Conservation (phyloP, 2,888 invertebrate genomes). For the Drosophila nigricruria region DNA sequence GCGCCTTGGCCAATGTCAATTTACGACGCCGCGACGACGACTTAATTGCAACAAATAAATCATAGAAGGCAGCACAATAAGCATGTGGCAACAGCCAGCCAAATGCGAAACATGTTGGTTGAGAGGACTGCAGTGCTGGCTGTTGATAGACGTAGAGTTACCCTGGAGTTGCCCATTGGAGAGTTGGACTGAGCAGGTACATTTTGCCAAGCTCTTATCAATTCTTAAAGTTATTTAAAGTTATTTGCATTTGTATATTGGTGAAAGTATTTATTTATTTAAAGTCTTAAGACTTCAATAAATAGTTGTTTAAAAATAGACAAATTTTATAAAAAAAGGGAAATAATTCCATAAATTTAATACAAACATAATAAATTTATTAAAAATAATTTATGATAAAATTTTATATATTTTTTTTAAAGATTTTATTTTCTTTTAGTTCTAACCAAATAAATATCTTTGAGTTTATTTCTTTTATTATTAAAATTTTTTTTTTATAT, state of each 20-base stretch:
- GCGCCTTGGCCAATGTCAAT: constrained; percentile 38
- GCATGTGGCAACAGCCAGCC: constrained; percentile 16
- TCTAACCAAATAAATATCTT: not conserved
- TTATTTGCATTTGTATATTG: too few species aligned
- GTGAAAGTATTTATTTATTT: too few species aligned
- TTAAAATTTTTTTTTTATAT: not conserved
- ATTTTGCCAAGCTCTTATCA: too few species aligned
- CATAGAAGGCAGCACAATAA: constrained; percentile 42
- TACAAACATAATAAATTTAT: not conserved
- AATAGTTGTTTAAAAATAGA: too few species aligned
- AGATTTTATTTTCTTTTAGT: not conserved
- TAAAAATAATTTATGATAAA: too few species aligned
- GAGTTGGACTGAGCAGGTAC: too few species aligned
- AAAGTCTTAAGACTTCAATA: too few species aligned
- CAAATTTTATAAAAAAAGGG: not conserved
- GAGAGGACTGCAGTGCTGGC: not conserved
- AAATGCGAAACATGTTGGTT: not conserved
- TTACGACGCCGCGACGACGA: constrained; percentile 40
- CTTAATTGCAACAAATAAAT: constrained; percentile 68
- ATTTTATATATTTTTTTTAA: too few species aligned
- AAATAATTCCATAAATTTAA: not conserved
- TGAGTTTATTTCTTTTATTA: too few species aligned
- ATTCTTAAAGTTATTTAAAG: too few species aligned
- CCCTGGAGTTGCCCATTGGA: too few species aligned
- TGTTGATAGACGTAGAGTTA: not conserved